Base-by-base conservation (phyloP, 2,888 invertebrate genomes). In the Acleris literana region DNA sequence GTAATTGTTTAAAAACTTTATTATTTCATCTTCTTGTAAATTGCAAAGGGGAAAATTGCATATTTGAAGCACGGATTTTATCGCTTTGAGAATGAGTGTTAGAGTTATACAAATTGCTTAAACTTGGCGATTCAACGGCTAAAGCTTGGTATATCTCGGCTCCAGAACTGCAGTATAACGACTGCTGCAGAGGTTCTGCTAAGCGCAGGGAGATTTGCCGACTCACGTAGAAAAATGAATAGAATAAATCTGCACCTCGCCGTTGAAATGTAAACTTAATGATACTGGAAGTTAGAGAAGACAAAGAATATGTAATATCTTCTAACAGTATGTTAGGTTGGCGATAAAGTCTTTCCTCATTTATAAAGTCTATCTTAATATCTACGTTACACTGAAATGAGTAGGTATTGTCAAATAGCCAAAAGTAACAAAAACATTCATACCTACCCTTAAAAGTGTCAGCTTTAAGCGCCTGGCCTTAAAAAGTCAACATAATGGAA, bases 181-280 rank as follows among this genome's bases (percentile, higher is more conserved):
- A 79, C 76, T 78, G 74, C 76, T 78, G 74, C 73, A 73, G 74
- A 70, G 74, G 73, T 76, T 79, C 74, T 70, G 70, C 70, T 71
- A 73, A 75, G 79, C 76, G 74, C 77, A 78, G 75, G 78, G 76
- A 81, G 82, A 83, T 84, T 83, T 84, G 71, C 78, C 68, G 74
- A 77, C 74, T 76, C 71, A 71, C 70, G 69, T 71, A 78, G 81
- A 82, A 82, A 83, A 81, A 81, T 83, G 76, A 76, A 78, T 76
- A 75, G 72, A 77, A 78, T 80, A 80, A 79, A 80, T 80, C 76
- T 69, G 69, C 68, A 72, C 71, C 69, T 64, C 69, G 71, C 72
- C 68, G 76, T 72, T 74, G 76, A 74, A 76, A 76, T 72, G 72
- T 72, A 70, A 69, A 75, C 72, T 70, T 74, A 74, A 75, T 72